These are phyloP conservation scores for Celastrina argiolus DNA, from an alignment of 2,888 invertebrate genomes.

Conservation along the genomic window DNA sequence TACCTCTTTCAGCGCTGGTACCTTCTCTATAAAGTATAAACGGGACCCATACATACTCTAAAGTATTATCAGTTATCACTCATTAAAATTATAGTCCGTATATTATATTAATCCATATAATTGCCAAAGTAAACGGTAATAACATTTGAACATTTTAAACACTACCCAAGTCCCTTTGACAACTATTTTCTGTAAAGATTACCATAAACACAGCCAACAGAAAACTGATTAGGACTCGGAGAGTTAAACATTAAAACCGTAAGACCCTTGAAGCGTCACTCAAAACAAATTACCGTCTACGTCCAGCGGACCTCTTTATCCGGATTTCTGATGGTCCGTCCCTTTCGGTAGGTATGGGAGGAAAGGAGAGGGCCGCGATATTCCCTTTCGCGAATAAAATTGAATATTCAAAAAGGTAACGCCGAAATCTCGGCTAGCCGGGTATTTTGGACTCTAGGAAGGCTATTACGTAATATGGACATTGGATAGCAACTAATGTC, in stretches of 20 bases:
- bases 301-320: conserved; percentile 51
- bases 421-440: conserved; percentile 64
- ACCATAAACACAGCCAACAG: neutral
- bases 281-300: conserved; percentile 32
- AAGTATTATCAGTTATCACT: no score
- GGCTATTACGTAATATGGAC: conserved; percentile 39
- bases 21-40: no score
- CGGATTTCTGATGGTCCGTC: conserved; percentile 34
- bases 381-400: conserved; percentile 69
- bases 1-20: no score
- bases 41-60: no score
- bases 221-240: conserved; percentile 8
- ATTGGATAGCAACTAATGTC: neutral
- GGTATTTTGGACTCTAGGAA: conserved; percentile 43
- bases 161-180: neutral
- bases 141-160: neutral
- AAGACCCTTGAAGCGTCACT: conserved; percentile 23
- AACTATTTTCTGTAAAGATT: neutral
- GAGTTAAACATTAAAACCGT: conserved; percentile 14
- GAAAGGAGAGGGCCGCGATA: conserved; percentile 37
- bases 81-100: no score
- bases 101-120: no score
- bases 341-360: conserved; percentile 37
- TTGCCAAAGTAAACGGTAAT: no score
- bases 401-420: conserved; percentile 70